Evolutionary conservation across 1,140 invertebrate species (phyloP).

Genomic region (Pogonomyrmex barbatus): DNA sequence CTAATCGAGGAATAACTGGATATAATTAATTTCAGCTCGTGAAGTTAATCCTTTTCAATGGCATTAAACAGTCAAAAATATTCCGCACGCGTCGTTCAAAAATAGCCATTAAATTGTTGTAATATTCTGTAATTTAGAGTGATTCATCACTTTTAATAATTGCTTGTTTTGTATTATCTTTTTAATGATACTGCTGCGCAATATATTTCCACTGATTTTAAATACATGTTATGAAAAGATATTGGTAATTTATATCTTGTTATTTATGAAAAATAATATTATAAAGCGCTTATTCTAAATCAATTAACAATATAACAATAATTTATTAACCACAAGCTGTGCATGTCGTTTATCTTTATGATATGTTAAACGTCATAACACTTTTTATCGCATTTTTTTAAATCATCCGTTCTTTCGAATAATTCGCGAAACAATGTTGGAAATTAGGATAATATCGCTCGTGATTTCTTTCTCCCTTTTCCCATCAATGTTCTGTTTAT

Average conservation of each 20-base stretch:
- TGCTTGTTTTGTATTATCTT: neutral
- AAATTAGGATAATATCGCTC: neutral
- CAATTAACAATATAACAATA: neutral
- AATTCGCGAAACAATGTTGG: neutral
- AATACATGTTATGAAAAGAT: constrained; percentile 8
- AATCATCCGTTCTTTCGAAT: neutral
- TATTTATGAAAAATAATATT: constrained; percentile 22
- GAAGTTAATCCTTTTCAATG: constrained; percentile 36
- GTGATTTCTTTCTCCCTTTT: neutral
- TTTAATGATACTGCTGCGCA: neutral
- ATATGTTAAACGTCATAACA: neutral
- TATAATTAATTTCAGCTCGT: constrained; percentile 47
- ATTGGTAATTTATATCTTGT: neutral
- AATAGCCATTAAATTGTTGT: constrained; percentile 8
- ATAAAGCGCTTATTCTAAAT: neutral
- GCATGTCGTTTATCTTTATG: neutral
- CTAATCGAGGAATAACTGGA: constrained; percentile 56
- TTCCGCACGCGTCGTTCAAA: constrained; percentile 1
- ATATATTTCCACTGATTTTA: constrained; percentile 16
- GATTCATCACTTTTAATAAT: constrained; percentile 6
- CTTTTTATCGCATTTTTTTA: constrained; percentile 8
- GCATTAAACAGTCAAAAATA: constrained; percentile 26
- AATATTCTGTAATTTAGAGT: constrained; percentile 18
- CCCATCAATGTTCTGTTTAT: neutral
- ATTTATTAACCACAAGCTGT: neutral